Conservation (phyloP, 2,888 invertebrate genomes). For the Heteromurus nitidus region DNA sequence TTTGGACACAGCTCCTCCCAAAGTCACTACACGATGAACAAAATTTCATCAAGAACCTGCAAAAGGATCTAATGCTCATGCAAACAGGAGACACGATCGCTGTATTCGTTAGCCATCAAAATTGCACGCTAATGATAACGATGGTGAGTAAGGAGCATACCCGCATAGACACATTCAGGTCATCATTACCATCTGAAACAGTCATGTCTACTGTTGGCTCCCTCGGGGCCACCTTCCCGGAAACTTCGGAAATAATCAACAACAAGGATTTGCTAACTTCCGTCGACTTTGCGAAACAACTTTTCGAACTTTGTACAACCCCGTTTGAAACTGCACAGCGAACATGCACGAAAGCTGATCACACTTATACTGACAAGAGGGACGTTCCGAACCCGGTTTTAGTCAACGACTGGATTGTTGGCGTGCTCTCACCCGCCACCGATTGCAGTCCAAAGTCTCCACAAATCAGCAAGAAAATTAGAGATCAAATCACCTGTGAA, state of each 20-base stretch:
- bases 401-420: constrained; percentile 25
- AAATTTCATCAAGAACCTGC: too few relatives aligned
- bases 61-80: too few relatives aligned
- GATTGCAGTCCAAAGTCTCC: too few relatives aligned
- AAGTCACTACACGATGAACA: too few relatives aligned
- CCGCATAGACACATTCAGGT: constrained; percentile 16
- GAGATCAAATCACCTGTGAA: constrained; percentile 23
- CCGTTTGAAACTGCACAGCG: neutral
- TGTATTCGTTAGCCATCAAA: too few relatives aligned
- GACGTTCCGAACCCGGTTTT: constrained; percentile 22
- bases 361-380: neutral
- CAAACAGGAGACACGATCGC: too few relatives aligned
- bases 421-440: neutral
- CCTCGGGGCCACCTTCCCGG: neutral
- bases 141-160: neutral
- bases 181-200: constrained; percentile 7
- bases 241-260: neutral
- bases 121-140: constrained; percentile 10
- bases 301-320: neutral
- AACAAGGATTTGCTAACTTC: neutral
- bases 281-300: neutral
- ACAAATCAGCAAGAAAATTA: constrained; percentile 24
- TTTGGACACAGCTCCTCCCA: too few relatives aligned
- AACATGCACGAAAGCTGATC: neutral
- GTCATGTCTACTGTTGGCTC: constrained; percentile 30